These are phyloP conservation scores for Eudasyphora cyanicolor DNA, from an alignment of 2,888 invertebrate genomes.

Conservation along the genomic window DNA sequence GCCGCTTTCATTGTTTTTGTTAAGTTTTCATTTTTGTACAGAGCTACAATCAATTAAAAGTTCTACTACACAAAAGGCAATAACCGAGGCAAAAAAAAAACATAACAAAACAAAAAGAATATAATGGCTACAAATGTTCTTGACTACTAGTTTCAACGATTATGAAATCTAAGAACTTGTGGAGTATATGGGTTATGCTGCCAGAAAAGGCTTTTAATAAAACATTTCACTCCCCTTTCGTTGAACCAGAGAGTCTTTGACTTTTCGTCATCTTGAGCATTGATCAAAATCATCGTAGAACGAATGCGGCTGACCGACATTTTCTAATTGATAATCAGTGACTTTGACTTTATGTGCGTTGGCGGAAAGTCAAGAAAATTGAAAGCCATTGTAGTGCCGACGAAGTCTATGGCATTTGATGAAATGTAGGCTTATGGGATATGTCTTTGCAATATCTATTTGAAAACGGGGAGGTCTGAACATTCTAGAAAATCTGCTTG, in stretches of 20 bases:
- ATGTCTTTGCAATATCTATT: too few relatives aligned
- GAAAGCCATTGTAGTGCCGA: neutral
- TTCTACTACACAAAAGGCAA: neutral
- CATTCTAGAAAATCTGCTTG: too few relatives aligned
- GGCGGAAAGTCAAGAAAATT: neutral
- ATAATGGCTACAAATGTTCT: neutral
- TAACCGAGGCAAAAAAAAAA: too few relatives aligned
- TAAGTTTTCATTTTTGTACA: too few relatives aligned
- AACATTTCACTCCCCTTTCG: neutral
- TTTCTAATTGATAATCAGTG: slow-evolving; percentile 9
- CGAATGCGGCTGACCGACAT: neutral
- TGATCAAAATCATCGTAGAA: neutral
- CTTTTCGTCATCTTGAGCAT: neutral
- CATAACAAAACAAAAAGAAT: neutral
- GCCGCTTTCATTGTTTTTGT: neutral
- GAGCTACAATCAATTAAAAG: slow-evolving; percentile 11
- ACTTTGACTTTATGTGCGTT: slow-evolving; percentile 22
- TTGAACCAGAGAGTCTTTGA: neutral
- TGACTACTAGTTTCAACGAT: neutral
- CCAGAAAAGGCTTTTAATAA: neutral
- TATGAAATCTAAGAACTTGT: neutral
- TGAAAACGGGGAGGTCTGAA: too few relatives aligned
- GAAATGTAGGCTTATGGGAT: too few relatives aligned
- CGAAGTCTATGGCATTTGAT: neutral
- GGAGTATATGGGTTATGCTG: neutral